Conservation (phyloP, 2,888 invertebrate genomes). For the Blastobasis adustella region DNA sequence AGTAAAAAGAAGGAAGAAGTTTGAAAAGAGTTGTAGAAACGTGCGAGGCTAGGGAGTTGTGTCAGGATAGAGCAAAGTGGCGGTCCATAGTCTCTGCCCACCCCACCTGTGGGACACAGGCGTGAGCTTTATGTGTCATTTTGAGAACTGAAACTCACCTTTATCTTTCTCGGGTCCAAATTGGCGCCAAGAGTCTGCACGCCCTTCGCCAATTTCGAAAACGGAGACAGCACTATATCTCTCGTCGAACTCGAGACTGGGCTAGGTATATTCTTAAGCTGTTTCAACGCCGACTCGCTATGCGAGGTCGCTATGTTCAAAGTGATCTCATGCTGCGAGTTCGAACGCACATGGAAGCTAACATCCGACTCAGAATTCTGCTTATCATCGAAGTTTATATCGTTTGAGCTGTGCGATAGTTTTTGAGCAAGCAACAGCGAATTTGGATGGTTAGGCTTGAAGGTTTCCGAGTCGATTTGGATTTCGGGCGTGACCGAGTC, state of each 20-base stretch:
- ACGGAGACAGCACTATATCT: conserved; percentile 81
- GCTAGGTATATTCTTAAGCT: conserved; percentile 79
- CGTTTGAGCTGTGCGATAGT: conserved; percentile 81
- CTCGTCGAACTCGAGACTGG: conserved; percentile 78
- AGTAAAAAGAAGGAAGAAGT: no score
- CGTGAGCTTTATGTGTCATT: no score
- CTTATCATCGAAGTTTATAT: conserved; percentile 68
- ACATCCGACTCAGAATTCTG: conserved; percentile 20
- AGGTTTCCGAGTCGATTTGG: conserved; percentile 51
- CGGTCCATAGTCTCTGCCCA: no score
- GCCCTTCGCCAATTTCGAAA: conserved; percentile 90
- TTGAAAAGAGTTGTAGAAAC: no score
- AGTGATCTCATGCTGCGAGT: conserved; percentile 79
- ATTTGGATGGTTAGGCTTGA: conserved; percentile 67
- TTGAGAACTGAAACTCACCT: conserved; percentile 32
- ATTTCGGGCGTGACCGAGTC: conserved; percentile 77
- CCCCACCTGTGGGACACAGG: no score
- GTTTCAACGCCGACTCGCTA: conserved; percentile 85
- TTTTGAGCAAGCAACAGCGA: conserved; percentile 75
- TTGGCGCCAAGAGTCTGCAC: conserved; percentile 90
- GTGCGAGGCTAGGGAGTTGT: no score
- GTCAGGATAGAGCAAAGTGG: no score
- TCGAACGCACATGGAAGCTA: conserved; percentile 63
- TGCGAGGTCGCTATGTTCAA: conserved; percentile 84
- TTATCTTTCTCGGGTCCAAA: conserved; percentile 87